Evolutionary conservation across 30 jellyfish, hydroid and myxozoan species (phyloP), one percentile per base, ranked within the genome.

Genomic region (Hydractinia symbiolongicarpus): DNA sequence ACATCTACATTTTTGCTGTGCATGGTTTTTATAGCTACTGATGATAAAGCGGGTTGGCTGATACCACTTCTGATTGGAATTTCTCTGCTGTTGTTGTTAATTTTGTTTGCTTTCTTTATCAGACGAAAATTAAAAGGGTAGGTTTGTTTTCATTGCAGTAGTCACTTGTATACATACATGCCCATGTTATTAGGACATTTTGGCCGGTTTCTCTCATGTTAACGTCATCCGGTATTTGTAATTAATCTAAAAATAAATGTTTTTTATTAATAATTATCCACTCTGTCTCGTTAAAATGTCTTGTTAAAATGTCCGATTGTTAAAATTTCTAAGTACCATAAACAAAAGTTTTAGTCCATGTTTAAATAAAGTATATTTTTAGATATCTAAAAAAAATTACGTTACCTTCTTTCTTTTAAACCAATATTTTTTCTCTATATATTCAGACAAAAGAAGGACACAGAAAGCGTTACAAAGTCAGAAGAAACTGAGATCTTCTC

Each of bases 361-460:
- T 30, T 30, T 30, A 30, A 30, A 30, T 30, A 30, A 30, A 30
- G 44, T 30, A 30, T 30, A 30, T 30, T 0, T 30, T 30, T 30
- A 30, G 44, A 30, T 30, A 51, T 64, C 7, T 64, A 44, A 64
- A 6, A 62, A 5, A 4, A 58, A 16, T 3, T 1, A 11, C 1
- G 69, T 13, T 16, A 58, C 19, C 1, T 58, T 58, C 1, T 58
- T 58, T 58, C 1, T 3, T 11, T 58, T 13, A 58, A 1, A 3
- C 15, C 19, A 2, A 58, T 11, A 58, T 64, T 64, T 44, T 51
- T 64, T 64, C n/a, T 64, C 2, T 64, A 64, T 44, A 13, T n/a
- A 64, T n/a, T 51, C 74, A n/a, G 74, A n/a, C 16, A 64, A 64
- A 44, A 64, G 40, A 64, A 64, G 74, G 74, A n/a, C 16, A 64